phyloP scores from a whole-genome alignment of 2,797 vertebrate species.

The Fratercula arctica region DNA sequence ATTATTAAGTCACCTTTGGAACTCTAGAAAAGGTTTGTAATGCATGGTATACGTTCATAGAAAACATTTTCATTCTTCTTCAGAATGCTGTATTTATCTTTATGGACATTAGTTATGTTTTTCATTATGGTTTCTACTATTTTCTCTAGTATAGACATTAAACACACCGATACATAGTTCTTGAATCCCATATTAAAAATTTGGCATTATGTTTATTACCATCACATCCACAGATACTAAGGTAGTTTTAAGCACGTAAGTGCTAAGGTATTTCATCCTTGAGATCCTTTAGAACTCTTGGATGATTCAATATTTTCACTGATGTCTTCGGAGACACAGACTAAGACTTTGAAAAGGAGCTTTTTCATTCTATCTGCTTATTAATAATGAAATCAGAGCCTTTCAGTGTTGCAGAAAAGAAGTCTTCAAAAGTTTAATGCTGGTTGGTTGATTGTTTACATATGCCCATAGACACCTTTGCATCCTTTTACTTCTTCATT shows the following conservation, averaged over 20 bases:
- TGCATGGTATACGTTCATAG: not conserved
- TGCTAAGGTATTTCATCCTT: not conserved
- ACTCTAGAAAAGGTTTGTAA: conserved; percentile 52
- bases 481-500: not conserved
- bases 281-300: conserved; percentile 37
- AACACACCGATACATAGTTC: not conserved
- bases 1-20: conserved; percentile 7
- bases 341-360: not conserved
- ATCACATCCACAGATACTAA: not conserved
- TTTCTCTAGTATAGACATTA: not conserved
- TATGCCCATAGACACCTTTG: not conserved
- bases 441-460: not conserved
- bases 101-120: not conserved
- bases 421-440: not conserved
- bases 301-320: conserved; percentile 25
- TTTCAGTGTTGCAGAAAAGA: conserved; percentile 47
- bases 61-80: conserved; percentile 12
- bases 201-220: not conserved
- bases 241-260: not conserved
- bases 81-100: conserved; percentile 6
- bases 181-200: not conserved
- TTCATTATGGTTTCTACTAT: not conserved
- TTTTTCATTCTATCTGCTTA: conserved; percentile 44
- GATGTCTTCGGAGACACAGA: not conserved
- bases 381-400: conserved; percentile 66